phyloP scores from a whole-genome alignment of 2,113 vertebrate species.

The Nesogale talazaci region DNA sequence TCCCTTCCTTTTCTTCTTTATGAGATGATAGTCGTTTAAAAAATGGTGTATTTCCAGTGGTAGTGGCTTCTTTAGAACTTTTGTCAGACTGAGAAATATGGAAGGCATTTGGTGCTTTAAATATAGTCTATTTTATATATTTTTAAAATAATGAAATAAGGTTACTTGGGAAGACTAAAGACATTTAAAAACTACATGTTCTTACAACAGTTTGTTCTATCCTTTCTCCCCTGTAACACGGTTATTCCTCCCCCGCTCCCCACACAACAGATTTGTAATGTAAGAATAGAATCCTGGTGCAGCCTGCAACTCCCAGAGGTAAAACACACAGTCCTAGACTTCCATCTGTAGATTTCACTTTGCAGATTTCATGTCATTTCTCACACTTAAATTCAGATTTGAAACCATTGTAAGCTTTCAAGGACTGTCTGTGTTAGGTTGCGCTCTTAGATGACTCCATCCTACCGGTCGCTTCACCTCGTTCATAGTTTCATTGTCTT shows the following conservation, averaged over 20 bases:
- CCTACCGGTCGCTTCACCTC: not conserved
- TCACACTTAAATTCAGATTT: conserved; percentile 82
- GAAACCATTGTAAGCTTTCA: conserved; percentile 77
- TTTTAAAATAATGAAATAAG: conserved; percentile 68
- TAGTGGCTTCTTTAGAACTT: conserved; percentile 53
- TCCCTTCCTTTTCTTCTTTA: conserved; percentile 52
- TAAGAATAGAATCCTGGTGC: conserved; percentile 88
- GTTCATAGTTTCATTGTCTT: conserved; percentile 8
- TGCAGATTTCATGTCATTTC: conserved; percentile 82
- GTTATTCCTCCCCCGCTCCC: conserved; percentile 86
- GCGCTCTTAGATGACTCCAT: conserved; percentile 49
- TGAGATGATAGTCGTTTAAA: conserved; percentile 55
- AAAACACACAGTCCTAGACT: conserved; percentile 88
- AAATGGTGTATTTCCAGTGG: conserved; percentile 64
- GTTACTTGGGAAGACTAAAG: conserved; percentile 78
- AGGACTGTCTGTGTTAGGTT: conserved; percentile 59
- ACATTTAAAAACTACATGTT: conserved; percentile 84
- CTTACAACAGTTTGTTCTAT: conserved; percentile 86
- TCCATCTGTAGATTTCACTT: conserved; percentile 87
- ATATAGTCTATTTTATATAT: conserved; percentile 46
- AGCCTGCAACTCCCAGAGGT: conserved; percentile 87
- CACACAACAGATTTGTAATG: conserved; percentile 89
- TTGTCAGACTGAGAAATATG: conserved; percentile 60
- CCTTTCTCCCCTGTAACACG: conserved; percentile 84
- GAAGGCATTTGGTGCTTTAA: conserved; percentile 55